Percentiles rank a stretch among this genome's conserved stretches.
These are phyloP conservation scores for Darwinula stevensoni DNA, from an alignment of 2,888 invertebrate genomes.

Conservation along the genomic window DNA sequence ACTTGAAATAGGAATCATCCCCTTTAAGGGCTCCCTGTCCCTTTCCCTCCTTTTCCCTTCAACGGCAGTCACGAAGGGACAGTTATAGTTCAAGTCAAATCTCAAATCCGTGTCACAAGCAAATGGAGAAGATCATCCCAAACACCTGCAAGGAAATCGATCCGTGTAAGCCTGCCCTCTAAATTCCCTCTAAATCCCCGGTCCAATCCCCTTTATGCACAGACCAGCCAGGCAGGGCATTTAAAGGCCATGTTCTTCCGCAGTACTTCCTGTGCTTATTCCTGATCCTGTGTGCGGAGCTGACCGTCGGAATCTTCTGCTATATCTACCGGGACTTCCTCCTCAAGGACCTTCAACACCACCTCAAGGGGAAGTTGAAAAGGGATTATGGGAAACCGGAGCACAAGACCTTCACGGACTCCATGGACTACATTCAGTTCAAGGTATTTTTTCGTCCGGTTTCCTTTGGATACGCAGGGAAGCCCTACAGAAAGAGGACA, in stretches of 20 bases:
- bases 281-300: constrained; percentile 18
- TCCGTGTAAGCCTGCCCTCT: neutral
- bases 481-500: too few species aligned
- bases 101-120: constrained; percentile 14
- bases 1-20: too few species aligned
- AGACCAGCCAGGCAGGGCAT: constrained; percentile 11
- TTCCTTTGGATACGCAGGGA: too few species aligned
- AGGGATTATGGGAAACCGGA: constrained; percentile 16
- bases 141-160: constrained; percentile 12
- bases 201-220: constrained; percentile 13
- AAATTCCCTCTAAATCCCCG: neutral
- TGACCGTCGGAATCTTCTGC: constrained; percentile 17
- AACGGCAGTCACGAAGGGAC: neutral
- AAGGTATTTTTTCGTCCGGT: constrained; percentile 21
- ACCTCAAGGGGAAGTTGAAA: constrained; percentile 15
- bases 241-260: constrained; percentile 16
- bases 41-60: neutral
- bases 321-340: constrained; percentile 16
- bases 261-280: constrained; percentile 20
- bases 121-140: constrained; percentile 14
- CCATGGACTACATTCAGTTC: constrained; percentile 20
- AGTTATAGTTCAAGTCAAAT: constrained; percentile 1
- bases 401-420: constrained; percentile 16
- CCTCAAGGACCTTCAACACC: constrained; percentile 15
- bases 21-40: neutral